phyloP scores from a whole-genome alignment of 2,113 vertebrate genomes.

The Salvelinus namaycush region DNA sequence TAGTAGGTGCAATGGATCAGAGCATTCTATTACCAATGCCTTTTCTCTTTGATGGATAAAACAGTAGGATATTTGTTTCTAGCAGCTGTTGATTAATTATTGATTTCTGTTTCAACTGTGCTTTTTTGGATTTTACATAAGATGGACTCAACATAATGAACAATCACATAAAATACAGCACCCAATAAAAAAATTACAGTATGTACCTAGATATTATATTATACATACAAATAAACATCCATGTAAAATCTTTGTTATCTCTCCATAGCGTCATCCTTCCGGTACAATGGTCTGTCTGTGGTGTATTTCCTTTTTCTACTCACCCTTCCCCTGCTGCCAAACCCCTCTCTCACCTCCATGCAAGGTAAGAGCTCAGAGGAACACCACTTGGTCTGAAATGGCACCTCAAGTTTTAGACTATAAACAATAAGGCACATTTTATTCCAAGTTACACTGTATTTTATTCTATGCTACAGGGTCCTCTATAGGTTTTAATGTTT shows the following conservation, averaged over 20 bases:
- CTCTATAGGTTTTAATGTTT: no score
- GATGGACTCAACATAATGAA: no score
- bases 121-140: no score
- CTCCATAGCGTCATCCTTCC: constrained; percentile 62
- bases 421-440: no score
- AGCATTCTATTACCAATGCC: no score
- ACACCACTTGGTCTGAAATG: neutral
- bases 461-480: no score
- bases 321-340: constrained; percentile 62
- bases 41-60: no score
- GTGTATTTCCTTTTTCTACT: constrained; percentile 72
- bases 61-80: no score
- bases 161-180: neutral
- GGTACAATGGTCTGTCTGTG: constrained; percentile 70
- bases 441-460: no score
- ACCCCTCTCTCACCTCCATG: constrained; percentile 50
- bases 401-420: no score
- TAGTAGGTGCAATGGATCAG: no score
- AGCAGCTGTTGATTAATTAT: no score
- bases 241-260: constrained; percentile 5
- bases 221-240: neutral
- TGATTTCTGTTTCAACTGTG: neutral
- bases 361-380: constrained; percentile 50
- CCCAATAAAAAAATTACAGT: neutral
- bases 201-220: neutral